Conservation (phyloP, 2,797 vertebrate species). For the Coregonus ussuriensis region DNA sequence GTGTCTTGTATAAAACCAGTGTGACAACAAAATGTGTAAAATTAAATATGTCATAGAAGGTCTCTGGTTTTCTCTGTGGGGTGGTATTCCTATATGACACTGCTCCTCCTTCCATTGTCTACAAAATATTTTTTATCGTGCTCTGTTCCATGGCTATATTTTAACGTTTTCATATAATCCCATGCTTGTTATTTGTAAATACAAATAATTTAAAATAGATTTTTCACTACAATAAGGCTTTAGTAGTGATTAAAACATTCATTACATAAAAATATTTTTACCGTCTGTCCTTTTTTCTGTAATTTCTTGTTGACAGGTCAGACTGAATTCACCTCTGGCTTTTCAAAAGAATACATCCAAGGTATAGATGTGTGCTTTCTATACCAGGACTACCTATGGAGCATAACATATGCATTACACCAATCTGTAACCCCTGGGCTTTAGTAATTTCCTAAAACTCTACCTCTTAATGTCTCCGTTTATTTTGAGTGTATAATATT, state of each 20-base stretch:
- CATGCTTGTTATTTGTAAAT: background rate
- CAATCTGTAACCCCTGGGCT: background rate
- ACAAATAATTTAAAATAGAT: background rate
- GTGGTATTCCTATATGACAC: background rate
- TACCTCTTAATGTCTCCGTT: background rate
- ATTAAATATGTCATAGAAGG: slow-evolving; percentile 19
- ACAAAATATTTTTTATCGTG: background rate
- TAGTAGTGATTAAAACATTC: background rate
- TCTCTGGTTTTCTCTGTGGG: background rate
- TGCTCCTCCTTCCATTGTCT: background rate
- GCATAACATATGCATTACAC: background rate
- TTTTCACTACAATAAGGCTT: background rate
- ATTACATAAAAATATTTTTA: background rate
- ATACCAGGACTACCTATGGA: background rate
- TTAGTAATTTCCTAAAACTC: background rate
- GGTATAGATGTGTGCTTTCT: background rate
- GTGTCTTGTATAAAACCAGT: slow-evolving; percentile 24
- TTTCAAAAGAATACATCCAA: background rate
- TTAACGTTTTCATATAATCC: background rate
- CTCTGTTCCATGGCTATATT: background rate
- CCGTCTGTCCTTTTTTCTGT: too few species aligned
- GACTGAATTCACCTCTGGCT: background rate
- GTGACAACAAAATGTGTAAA: slow-evolving; percentile 27
- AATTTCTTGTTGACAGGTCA: background rate
- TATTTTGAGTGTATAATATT: background rate